Conservation (phyloP, 2,888 invertebrate species). For the Invenusta paracnida region DNA sequence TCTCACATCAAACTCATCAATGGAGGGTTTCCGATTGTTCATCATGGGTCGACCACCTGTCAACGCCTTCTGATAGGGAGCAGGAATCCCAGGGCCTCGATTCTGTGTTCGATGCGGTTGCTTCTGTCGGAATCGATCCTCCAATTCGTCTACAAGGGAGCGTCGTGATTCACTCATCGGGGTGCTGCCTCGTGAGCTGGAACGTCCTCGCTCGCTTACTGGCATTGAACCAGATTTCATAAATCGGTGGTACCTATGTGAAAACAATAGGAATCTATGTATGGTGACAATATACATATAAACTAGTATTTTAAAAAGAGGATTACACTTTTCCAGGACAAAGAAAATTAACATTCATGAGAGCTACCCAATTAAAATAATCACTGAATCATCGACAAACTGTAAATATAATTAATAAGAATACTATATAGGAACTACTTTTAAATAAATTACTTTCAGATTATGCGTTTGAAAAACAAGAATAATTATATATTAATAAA, state of each 20-base stretch:
- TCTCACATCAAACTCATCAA: constrained; percentile 14
- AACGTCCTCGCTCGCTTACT: background rate
- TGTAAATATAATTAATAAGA: no score
- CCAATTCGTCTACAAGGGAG: constrained; percentile 20
- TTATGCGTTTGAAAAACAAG: no score
- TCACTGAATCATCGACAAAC: no score
- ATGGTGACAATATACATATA: no score
- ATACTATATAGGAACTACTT: no score
- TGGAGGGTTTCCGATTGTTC: background rate
- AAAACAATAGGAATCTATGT: no score
- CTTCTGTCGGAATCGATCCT: background rate
- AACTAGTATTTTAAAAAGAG: no score
- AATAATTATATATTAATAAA: no score
- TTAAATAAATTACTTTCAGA: no score
- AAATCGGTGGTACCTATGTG: background rate
- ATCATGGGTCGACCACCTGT: background rate
- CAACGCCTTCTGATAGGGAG: background rate
- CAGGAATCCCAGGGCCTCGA: background rate
- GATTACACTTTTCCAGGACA: no score
- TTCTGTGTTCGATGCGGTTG: background rate
- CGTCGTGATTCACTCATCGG: background rate
- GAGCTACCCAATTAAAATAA: no score
- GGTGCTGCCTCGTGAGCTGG: background rate
- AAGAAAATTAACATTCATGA: no score
- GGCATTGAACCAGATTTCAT: background rate